These are phyloP conservation scores for Gobio gobio DNA, from an alignment of 2,113 vertebrate genomes.

Conservation along the genomic window DNA sequence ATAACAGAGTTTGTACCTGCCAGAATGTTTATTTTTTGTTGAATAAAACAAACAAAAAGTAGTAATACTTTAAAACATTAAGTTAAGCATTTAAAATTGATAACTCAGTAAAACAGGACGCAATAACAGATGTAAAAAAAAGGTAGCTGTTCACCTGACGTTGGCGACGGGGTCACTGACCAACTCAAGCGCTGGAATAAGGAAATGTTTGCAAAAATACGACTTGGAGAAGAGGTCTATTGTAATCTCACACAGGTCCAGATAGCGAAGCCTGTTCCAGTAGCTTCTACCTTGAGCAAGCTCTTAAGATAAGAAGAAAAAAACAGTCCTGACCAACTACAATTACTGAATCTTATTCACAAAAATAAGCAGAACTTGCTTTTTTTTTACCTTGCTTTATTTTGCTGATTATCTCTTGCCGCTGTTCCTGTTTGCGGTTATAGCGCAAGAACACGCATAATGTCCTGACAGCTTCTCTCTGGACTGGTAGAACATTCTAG, in stretches of 20 bases:
- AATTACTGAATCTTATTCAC: neutral
- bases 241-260: constrained; percentile 93
- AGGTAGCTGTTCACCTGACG: constrained; percentile 84
- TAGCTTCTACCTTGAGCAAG: constrained; percentile 93
- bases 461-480: constrained; percentile 90
- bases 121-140: neutral
- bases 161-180: constrained; percentile 93
- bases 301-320: constrained; percentile 71
- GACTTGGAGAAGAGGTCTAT: constrained; percentile 93
- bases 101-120: neutral
- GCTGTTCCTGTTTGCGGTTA: constrained; percentile 93
- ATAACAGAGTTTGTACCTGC: constrained; percentile 85
- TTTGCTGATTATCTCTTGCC: constrained; percentile 89
- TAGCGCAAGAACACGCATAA: constrained; percentile 91
- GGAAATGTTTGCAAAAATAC: constrained; percentile 95
- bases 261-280: constrained; percentile 92
- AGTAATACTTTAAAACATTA: neutral
- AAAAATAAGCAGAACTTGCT: neutral
- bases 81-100: neutral
- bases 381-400: constrained; percentile 86
- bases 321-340: neutral
- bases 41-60: neutral
- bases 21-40: neutral
- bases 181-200: constrained; percentile 88
- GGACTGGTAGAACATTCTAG: constrained; percentile 92